Base-by-base conservation (phyloP, 2,113 vertebrate genomes). In the Notiomystis cincta region DNA sequence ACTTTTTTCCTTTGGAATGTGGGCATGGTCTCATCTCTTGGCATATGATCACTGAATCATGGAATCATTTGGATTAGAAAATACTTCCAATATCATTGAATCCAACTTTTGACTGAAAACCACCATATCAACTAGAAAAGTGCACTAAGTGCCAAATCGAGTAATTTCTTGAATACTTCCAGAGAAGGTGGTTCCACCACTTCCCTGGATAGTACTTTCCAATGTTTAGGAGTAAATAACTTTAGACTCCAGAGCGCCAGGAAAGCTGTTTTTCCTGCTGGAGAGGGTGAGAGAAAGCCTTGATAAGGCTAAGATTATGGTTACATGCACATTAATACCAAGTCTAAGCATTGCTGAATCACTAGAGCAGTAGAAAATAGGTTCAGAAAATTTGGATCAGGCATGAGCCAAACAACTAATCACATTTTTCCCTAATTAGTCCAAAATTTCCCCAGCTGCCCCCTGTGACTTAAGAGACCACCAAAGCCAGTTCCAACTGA, bases 131-230 rank as follows among this genome's bases (percentile, higher is more conserved):
- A 61, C 24, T 11, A 27, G 20, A 67, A 11, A 24, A 54, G 22
- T 5, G 20, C 20, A 47, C 12, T 67, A 38, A 38, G 17, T 18
- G 69, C 33, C 33, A 67, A 5, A 11, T 25, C 0, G 0, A 21
- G 10, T n/a, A 0, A n/a, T 67, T 66, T 67, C n/a, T 53, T 53
- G 20, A 30, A 60, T 30, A 22, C 7, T 53, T 75, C n/a, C 20
- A 40, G 24, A 38, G 13, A n/a, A 1, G 2, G 15, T 13, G 53
- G 30, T 9, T 67, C 9, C 11, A 19, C 13, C 20, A 47, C 16
- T 53, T 67, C 21, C 20, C 20, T 40, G 17, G 15, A 19, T 3
- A 45, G 11, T n/a, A 38, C 17, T 44, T 67, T 75, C 9, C 33
- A 25, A 25, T 45, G n/a, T 37, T 53, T 33, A 58, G 21, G 1